Evolutionary conservation across 2,113 vertebrate species (phyloP).

Genomic region (Tychaedon coryphoeus): DNA sequence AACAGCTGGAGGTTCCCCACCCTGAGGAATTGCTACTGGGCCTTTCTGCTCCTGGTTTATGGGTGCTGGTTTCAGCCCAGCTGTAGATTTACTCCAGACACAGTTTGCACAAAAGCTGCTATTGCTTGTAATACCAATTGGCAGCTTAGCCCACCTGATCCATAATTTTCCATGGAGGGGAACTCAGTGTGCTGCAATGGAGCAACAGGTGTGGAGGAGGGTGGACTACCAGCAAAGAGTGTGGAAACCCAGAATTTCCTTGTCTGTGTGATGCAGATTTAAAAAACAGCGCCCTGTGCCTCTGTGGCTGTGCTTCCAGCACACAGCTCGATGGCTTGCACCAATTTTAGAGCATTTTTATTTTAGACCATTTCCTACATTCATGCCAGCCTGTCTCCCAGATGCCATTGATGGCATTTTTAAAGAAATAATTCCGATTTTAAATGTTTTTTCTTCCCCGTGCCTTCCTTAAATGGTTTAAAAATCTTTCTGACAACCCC

Average conservation of each 20-base stretch:
- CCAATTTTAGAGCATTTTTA: neutral
- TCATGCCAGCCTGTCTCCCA: neutral
- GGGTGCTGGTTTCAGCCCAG: neutral
- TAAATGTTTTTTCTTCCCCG: neutral
- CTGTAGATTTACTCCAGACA: too few relatives aligned
- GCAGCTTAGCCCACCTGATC: neutral
- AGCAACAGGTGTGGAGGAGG: neutral
- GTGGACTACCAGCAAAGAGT: neutral
- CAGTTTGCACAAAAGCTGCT: neutral
- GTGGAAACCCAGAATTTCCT: neutral
- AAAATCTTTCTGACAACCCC: conserved; percentile 59
- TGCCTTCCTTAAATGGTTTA: conserved; percentile 31
- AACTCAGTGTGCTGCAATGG: neutral
- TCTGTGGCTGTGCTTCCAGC: neutral
- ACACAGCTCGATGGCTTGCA: neutral
- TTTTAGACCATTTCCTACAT: neutral
- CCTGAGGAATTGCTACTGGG: neutral
- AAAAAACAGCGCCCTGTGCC: neutral
- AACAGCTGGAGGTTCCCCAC: neutral
- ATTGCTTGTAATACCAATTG: accelerated
- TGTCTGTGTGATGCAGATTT: neutral
- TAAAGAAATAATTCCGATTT: conserved; percentile 14
- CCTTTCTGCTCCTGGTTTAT: neutral
- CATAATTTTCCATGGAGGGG: neutral
- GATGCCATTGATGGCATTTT: neutral